These are phyloP conservation scores for Dendrolimus kikuchii DNA, from an alignment of 1,140 invertebrate genomes.

Conservation along the genomic window DNA sequence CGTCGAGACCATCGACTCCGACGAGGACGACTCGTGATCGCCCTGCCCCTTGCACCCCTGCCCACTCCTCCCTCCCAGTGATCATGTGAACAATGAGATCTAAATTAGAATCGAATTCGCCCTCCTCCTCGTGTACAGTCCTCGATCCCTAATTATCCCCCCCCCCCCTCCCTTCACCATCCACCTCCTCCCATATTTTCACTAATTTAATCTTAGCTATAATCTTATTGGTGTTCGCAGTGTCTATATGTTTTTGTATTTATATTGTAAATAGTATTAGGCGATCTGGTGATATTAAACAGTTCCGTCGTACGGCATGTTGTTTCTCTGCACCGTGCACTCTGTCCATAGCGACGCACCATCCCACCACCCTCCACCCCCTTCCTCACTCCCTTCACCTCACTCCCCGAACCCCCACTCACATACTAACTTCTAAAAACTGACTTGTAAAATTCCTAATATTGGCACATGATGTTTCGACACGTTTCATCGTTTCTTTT, in stretches of 20 bases:
- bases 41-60: slow-evolving; percentile 2
- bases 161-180: too few species aligned
- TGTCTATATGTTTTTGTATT: slow-evolving; percentile 36
- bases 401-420: background rate
- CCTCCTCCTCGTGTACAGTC: slow-evolving; percentile 4
- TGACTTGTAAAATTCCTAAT: slow-evolving; percentile 1
- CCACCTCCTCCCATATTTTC: too few species aligned
- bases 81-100: background rate
- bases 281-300: slow-evolving; percentile 63
- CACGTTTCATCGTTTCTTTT: too few species aligned
- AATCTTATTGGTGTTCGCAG: slow-evolving; percentile 11
- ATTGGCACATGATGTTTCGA: background rate
- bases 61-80: slow-evolving; percentile 3
- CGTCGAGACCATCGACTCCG: slow-evolving; percentile 61
- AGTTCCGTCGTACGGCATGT: slow-evolving; percentile 31
- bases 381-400: background rate
- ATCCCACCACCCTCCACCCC: background rate
- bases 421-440: background rate
- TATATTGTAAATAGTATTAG: slow-evolving; percentile 68
- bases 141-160: too few species aligned
- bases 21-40: slow-evolving; percentile 57
- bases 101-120: slow-evolving; percentile 1
- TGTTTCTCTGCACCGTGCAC: slow-evolving; percentile 42
- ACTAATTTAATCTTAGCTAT: slow-evolving; percentile 9
- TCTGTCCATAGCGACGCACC: too few species aligned